These are phyloP conservation scores for Apodemus sylvaticus DNA, from an alignment of 2,113 vertebrate genomes.

Conservation along the genomic window DNA sequence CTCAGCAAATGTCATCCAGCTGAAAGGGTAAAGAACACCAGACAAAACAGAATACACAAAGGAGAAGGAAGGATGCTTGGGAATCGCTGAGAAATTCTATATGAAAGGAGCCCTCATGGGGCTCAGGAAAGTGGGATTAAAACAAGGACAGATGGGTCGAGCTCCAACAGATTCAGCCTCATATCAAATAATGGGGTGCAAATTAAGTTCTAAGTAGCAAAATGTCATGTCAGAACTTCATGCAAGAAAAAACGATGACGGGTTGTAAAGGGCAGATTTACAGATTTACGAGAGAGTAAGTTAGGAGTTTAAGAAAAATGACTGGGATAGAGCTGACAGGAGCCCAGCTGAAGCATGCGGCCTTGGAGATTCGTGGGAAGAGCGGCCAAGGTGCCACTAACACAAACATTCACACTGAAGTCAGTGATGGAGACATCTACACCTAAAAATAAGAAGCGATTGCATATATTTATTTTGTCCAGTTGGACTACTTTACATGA, in stretches of 20 bases:
- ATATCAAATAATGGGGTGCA: neutral
- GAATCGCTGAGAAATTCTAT: neutral
- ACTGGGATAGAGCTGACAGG: neutral
- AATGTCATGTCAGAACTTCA: neutral
- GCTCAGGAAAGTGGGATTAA: neutral
- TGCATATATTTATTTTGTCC: neutral
- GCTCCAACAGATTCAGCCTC: neutral
- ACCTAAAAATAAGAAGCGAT: neutral
- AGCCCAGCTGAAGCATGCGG: neutral
- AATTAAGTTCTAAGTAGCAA: neutral
- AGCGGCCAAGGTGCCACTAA: neutral
- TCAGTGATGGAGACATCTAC: neutral
- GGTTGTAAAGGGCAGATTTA: neutral
- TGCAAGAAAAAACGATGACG: neutral
- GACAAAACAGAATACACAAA: neutral
- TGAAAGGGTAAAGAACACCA: neutral
- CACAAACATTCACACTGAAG: neutral
- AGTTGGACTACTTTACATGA: slow-evolving; percentile 7
- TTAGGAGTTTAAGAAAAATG: neutral
- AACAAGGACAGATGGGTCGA: neutral
- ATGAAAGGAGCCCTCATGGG: neutral
- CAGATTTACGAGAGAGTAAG: neutral
- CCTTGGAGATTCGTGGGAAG: neutral
- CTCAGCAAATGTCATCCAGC: neutral
- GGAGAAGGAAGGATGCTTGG: neutral